Evolutionary conservation across 1,140 invertebrate genomes (phyloP).

Genomic region (Drosophila insularis): DNA sequence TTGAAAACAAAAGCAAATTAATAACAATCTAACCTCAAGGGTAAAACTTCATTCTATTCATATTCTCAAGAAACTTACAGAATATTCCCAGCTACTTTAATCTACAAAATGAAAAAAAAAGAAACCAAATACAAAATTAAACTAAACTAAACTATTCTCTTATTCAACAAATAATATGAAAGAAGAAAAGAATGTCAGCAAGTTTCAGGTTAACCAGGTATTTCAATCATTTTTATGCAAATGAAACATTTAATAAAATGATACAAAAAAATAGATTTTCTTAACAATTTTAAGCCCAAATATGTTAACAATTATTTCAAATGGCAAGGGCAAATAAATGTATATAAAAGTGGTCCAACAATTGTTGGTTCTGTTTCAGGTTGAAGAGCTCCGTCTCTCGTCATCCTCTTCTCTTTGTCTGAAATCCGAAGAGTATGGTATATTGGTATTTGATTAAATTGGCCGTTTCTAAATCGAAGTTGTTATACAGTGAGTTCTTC

Average conservation of each 20-base stretch:
- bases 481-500: no score
- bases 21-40: conserved; percentile 47
- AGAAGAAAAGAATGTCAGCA: conserved; percentile 47
- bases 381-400: no score
- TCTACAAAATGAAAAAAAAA: conserved; percentile 49
- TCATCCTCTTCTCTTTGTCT: no score
- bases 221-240: conserved; percentile 74
- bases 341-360: no score
- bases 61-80: conserved; percentile 57
- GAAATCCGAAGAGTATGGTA: no score
- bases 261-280: conserved; percentile 44
- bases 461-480: no score
- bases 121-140: conserved; percentile 46
- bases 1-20: conserved; percentile 49
- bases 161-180: conserved; percentile 41
- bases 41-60: conserved; percentile 42
- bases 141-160: conserved; percentile 61
- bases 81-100: conserved; percentile 57
- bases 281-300: conserved; percentile 53
- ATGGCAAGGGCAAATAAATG: not conserved
- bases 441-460: no score
- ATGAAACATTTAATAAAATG: conserved; percentile 59
- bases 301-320: not conserved
- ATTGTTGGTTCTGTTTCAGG: no score
- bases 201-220: conserved; percentile 49